Conservation (phyloP, 1,140 invertebrate genomes). For the Orussus abietinus region DNA sequence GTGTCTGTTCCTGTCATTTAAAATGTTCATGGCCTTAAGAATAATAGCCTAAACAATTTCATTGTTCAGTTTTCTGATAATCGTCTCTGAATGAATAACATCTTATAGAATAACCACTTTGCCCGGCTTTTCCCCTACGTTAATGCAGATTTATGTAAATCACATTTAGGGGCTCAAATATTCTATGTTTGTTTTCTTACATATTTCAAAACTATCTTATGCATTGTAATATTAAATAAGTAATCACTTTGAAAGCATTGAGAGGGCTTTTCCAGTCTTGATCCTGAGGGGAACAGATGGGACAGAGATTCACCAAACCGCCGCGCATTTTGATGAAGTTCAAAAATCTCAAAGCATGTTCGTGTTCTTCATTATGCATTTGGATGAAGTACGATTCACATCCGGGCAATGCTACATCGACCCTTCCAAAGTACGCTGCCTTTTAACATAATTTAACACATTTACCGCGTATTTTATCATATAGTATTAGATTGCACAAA, state of each 20-base stretch:
- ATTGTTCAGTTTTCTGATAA: too few species aligned
- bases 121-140: too few species aligned
- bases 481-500: too few species aligned
- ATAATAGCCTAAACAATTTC: too few species aligned
- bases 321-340: slow-evolving; percentile 40
- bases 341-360: slow-evolving; percentile 32
- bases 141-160: too few species aligned
- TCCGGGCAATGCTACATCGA: slow-evolving; percentile 37
- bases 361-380: slow-evolving; percentile 41
- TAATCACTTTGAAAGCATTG: slow-evolving; percentile 36
- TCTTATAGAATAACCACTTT: too few species aligned
- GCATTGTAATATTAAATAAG: slow-evolving; percentile 5
- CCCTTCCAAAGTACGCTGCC: slow-evolving; percentile 41
- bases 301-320: slow-evolving; percentile 28
- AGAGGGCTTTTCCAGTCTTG: slow-evolving; percentile 45
- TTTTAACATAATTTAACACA: slow-evolving; percentile 10
- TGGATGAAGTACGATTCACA: slow-evolving; percentile 41
- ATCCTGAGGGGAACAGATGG: slow-evolving; percentile 24
- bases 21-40: too few species aligned
- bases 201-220: slow-evolving; percentile 1
- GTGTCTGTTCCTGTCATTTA: too few species aligned
- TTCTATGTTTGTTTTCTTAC: slow-evolving; percentile 2
- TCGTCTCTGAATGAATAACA: too few species aligned
- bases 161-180: too few species aligned
- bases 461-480: too few species aligned